These are phyloP conservation scores for Malacoraja senta DNA, from an alignment of 2,797 vertebrate genomes.

Conservation along the genomic window DNA sequence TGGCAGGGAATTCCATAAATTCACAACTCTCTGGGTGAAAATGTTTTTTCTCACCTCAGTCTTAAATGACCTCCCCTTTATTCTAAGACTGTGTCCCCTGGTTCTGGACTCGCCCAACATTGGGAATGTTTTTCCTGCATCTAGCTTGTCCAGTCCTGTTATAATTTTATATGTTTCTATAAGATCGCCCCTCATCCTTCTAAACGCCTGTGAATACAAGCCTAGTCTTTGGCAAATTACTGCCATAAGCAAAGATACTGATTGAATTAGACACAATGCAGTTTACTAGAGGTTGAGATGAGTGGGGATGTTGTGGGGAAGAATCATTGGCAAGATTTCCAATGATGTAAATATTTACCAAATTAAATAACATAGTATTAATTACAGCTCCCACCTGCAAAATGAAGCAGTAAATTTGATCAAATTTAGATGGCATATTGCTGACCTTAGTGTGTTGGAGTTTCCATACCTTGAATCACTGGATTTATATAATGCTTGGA, in stretches of 20 bases:
- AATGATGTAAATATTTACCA: not conserved
- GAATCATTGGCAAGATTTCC: not conserved
- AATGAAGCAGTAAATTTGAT: not conserved
- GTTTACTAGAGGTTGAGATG: not conserved
- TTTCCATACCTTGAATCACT: not conserved
- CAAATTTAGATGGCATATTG: not conserved
- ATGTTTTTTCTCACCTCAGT: too few species aligned
- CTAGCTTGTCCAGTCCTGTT: too few species aligned
- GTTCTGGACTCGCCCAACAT: too few species aligned
- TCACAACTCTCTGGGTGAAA: too few species aligned
- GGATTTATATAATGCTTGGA: not conserved
- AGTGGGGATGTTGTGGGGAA: not conserved
- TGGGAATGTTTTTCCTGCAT: too few species aligned
- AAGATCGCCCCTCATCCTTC: too few species aligned
- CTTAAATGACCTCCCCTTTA: too few species aligned
- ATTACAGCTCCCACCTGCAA: not conserved
- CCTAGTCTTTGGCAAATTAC: not conserved
- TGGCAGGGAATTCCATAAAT: too few species aligned
- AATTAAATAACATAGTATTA: not conserved
- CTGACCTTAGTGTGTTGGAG: not conserved
- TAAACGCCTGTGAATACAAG: too few species aligned
- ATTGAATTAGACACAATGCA: not conserved
- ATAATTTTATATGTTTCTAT: too few species aligned
- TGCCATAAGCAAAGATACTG: slow-evolving; percentile 22
- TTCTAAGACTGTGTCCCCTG: too few species aligned